A percentile compares a stretch with the other conserved stretches of the same genome.
phyloP scores from a whole-genome alignment of 2,113 vertebrate species.

The Enhydra lutris region DNA sequence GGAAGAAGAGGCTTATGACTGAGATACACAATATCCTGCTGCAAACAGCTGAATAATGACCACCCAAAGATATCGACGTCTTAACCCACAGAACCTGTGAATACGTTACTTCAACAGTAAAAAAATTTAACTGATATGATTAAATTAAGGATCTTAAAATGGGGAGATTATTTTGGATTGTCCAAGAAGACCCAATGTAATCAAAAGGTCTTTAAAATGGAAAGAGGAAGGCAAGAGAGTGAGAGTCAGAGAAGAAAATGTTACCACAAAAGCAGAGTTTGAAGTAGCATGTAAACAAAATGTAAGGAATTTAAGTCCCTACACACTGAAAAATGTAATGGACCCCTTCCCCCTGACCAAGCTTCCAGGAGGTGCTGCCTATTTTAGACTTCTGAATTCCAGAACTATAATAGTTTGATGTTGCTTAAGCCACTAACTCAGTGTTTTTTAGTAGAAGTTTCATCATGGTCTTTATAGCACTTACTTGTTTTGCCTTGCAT shows the following conservation, averaged over 20 bases:
- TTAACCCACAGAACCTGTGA: neutral
- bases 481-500: neutral
- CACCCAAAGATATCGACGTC: neutral
- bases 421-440: neutral
- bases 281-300: neutral
- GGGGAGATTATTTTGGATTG: neutral
- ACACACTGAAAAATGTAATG: neutral
- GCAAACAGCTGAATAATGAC: neutral
- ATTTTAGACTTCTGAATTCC: neutral
- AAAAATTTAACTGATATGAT: neutral
- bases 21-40: neutral
- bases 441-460: neutral
- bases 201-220: neutral
- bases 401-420: neutral
- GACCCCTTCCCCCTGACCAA: neutral
- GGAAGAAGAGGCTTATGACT: neutral
- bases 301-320: neutral
- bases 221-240: neutral
- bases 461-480: neutral
- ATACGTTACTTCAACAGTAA: neutral
- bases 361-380: neutral
- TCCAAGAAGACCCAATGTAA: neutral
- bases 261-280: neutral
- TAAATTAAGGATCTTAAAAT: neutral
- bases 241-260: neutral